Base-by-base conservation (phyloP, 2,888 invertebrate species). In the Gnatocerus cornutus region DNA sequence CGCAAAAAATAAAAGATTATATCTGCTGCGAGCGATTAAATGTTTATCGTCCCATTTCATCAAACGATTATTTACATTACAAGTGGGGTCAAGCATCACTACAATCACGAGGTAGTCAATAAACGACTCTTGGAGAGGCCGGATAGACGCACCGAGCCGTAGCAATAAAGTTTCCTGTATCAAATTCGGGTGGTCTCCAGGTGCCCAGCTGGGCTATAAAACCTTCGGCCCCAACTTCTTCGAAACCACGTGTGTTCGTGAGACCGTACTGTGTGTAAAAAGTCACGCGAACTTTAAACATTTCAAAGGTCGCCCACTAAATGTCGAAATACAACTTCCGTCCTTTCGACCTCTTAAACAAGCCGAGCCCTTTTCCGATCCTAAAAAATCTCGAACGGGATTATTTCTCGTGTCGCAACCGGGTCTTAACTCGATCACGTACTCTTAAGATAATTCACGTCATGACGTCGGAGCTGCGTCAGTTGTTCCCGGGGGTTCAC, bases 401-500 rank as follows among this genome's bases (percentile, higher is more conserved):
- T 33, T 45, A 37, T 39, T 61, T 61, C 27, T 39, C 4, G 21
- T 29, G 61, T 50, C 39, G 56, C 8, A 56, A 33, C 9, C 9
- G 43, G 21, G 21, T 56, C 45, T 43, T 45, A 58, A 58, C 45
- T 45, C 61, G 61, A 63, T 53, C 68, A 69, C 68, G 68, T 69
- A 69, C 41, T 46, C 58, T 55, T 43, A 61, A 69, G 70, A 64
- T 73, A 73, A 68, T 74, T 75, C 68, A 74, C 59, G 69, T 68
- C 68, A 69, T 69, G 68, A 63, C 68, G 48, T 41, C 48, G 66
- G 66, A 74, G 73, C 58, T 71, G 65, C 74, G 75, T 64, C 74
- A 74, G 63, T 68, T 58, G 68, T 69, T 75, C 72, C 74, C 74
- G 27, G 59, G 74, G 74, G 75, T 71, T 72, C 74, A 74, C 74